Evolutionary conservation across 1,140 invertebrate genomes (phyloP), one percentile per base, ranked within the genome.

Genomic region (Drosophila insularis): DNA sequence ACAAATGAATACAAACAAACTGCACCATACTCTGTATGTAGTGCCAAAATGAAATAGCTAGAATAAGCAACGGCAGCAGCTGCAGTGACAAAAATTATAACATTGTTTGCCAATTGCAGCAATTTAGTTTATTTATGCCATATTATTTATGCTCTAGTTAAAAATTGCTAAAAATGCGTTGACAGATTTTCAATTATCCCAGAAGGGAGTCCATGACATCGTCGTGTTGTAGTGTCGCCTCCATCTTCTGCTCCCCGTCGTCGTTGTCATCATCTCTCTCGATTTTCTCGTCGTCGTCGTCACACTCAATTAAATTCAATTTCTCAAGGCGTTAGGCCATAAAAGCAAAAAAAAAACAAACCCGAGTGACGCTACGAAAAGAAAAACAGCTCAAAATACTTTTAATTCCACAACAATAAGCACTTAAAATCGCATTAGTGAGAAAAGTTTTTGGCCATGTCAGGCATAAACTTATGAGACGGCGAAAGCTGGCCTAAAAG

Each of bases 181-280:
- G 84, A 89, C 84, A 89, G 84, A 84, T 78, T 80, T 89, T 89
- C 84, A 89, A 89, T 89, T 89, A 89, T 70, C 82, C 75, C 68
- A 81, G 61, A 60, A 62, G 43, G 71, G 58, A 58, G 62, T 76
- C 72, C 68, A 58, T 19, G 63, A 23, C 61, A 61, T 68, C 74
- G 54, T 31, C 55, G 27, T 11, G 32, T 27, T 27, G 27, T 27
- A 27, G 27, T 27, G 27, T 27, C 27, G 27, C 27, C 27, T 27
- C 27, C 27, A 27, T 35, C 27, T 21, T 13, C 11, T 37, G 3
- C 4, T n/a, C 31, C 5, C 19, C 40, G n/a, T 54, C 37, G 17
- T 55, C 21, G 27, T 32, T 40, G 59, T 66, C 59, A 10, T 31
- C 37, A n/a, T 32, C 13, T 11, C 27, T 27, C 0, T 27, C 27